Base-by-base conservation (phyloP, 2,888 invertebrate genomes). In the Thera obeliscata region DNA sequence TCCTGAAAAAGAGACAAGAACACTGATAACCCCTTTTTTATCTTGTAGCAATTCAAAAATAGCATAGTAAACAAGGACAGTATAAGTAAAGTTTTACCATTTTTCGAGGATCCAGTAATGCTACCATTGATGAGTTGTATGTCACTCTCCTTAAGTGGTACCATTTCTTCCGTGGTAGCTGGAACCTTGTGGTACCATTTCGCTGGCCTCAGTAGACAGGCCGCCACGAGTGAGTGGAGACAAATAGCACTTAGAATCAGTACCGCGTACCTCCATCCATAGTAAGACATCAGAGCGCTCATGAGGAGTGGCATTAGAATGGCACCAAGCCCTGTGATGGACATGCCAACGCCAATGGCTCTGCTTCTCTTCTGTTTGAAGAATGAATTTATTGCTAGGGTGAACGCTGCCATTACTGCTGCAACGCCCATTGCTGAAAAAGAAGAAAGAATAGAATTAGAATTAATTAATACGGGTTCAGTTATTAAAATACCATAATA, bases 301-400 rank as follows among this genome's bases (percentile, higher is more conserved):
- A 95, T 94, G 6, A 96, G 74, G 68, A 95, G 90, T 0, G 96
- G 96, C 94, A 95, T 94, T 59, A 94, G 78, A 71, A 96, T 95
- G n/a, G 95, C 94, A 0, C 96, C 96, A 2, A 96, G 78, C 1
- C 96, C 96, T 12, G 95, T 95, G 2, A 96, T 83, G 1, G 96
- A 95, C 94, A 95, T 94, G 46, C 94, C 95, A 4, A 95, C 85
- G 0, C 95, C 95, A 38, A 95, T 91, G 0, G 96, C 96, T 80
- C 94, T 93, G 49, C 94, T 94, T 76, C 96, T 91, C 78, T 94
- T 95, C 71, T 94, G 93, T 73, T 91, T 92, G 78, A 96, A 96
- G 81, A 95, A 96, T 3, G 95, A 94, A 84, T 96, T 96, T 58
- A 96, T 85, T 36, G 96, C 96, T 77, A 96, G 85, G 22, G 94